phyloP scores from a whole-genome alignment of 2,113 vertebrate genomes.

The Solea solea region DNA sequence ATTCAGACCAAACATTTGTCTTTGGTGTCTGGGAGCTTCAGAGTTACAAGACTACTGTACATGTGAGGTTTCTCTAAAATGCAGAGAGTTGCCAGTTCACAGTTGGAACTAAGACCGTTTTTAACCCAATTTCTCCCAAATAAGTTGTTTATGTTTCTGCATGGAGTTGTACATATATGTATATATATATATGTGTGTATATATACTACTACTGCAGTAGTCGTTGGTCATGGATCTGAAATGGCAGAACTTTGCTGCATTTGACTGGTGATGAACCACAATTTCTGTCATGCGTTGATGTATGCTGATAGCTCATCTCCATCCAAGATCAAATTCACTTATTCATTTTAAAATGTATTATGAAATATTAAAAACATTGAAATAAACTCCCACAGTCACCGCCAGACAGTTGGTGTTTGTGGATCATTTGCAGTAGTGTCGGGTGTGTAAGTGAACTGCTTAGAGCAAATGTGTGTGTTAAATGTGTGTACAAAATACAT shows the following conservation, averaged over 20 bases:
- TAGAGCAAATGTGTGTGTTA: neutral
- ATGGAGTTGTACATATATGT: too few relatives aligned
- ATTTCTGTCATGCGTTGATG: slow-evolving; percentile 16
- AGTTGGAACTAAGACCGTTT: too few relatives aligned
- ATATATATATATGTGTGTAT: too few relatives aligned
- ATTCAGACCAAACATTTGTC: slow-evolving; percentile 26
- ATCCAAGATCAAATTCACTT: slow-evolving; percentile 17
- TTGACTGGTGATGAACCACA: slow-evolving; percentile 8
- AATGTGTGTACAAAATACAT: slow-evolving; percentile 24
- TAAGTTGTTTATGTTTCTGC: neutral
- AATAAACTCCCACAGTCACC: slow-evolving; percentile 16
- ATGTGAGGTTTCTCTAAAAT: neutral
- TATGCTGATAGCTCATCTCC: slow-evolving; percentile 2
- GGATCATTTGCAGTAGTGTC: slow-evolving; percentile 42
- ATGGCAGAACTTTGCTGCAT: slow-evolving; percentile 13
- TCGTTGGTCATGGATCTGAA: slow-evolving; percentile 16
- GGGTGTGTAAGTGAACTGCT: slow-evolving; percentile 6
- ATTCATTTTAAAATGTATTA: slow-evolving; percentile 8
- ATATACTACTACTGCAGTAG: too few relatives aligned
- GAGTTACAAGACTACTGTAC: neutral
- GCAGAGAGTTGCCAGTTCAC: too few relatives aligned
- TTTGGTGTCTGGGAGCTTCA: slow-evolving; percentile 24
- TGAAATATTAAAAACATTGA: slow-evolving; percentile 41
- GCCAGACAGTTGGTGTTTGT: slow-evolving; percentile 35
- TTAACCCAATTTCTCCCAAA: too few relatives aligned